Base-by-base conservation (phyloP, 2,888 invertebrate genomes). In the Polydesmus complanatus region DNA sequence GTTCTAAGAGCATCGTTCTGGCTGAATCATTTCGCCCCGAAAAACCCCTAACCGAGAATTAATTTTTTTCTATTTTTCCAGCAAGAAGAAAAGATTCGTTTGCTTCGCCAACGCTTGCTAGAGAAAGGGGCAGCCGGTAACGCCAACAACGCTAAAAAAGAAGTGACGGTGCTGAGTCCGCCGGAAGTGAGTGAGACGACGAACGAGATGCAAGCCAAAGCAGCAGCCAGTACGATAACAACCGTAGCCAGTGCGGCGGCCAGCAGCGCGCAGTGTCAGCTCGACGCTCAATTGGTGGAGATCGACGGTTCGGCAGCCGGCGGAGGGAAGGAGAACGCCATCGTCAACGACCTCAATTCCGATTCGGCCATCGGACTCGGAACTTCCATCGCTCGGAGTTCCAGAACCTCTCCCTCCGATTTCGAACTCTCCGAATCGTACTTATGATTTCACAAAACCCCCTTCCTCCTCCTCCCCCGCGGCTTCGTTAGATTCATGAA, bases 341-440 rank as follows among this genome's bases (percentile, higher is more conserved):
- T 81, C 67, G 83, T 81, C 58, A 85, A 85, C 70, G 86, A 86
- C 66, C 85, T 84, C 69, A 86, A 86, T 63, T 86, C 86, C 60
- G 84, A 84, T 76, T 87, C 87, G 68, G 88, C 86, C 68, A 85
- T 83, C 70, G 82, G 83, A 70, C 56, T 60, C 8, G 68, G 68
- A 1, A 65, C 64, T 3, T 67, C 67, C 77, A 78, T 71, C 78
- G 88, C 87, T 68, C 82, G 87, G 70, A 87, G 87, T 66, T 86
- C 86, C 65, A 81, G 66, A 69, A 87, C 87, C 72, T 88, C 87
- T 73, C 86, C 86, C 74, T 88, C 89, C 64, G 88, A 89, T 76
- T 82, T 87, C 71, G 89, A 90, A 74, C 88, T 88, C 75, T 89
- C 88, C 66, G 89, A 89, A 74, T 88, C 89, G 72, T 90, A 89